phyloP scores from a whole-genome alignment of 2,113 vertebrate species.

The Aix galericulata region DNA sequence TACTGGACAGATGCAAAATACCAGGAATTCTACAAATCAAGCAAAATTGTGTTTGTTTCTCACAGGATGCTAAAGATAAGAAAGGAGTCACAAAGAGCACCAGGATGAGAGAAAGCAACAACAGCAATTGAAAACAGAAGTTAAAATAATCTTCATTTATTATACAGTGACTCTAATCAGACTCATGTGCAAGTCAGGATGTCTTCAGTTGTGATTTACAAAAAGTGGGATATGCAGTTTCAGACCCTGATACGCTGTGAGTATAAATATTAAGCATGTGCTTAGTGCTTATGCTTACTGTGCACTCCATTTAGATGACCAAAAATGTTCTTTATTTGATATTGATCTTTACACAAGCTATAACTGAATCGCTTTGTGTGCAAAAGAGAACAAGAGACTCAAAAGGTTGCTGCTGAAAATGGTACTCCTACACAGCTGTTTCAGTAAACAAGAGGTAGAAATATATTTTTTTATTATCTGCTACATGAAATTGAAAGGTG shows the following conservation, averaged over 20 bases:
- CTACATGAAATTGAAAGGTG: neutral
- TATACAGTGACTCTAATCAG: neutral
- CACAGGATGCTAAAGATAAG: neutral
- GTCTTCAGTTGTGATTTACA: neutral
- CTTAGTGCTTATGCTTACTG: neutral
- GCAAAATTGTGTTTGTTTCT: neutral
- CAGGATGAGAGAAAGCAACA: neutral
- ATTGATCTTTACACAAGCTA: neutral
- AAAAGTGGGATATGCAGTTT: neutral
- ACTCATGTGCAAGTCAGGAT: neutral
- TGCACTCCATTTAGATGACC: neutral
- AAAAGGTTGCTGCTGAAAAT: neutral
- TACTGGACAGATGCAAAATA: neutral
- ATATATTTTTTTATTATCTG: neutral
- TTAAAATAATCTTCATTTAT: slow-evolving; percentile 5
- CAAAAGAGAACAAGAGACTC: neutral
- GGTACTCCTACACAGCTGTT: neutral
- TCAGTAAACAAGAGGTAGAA: neutral
- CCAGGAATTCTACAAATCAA: neutral
- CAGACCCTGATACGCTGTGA: neutral
- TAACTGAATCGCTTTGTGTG: neutral
- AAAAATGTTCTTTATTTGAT: neutral
- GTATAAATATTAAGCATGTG: neutral
- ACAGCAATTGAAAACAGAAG: neutral
- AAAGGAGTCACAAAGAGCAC: neutral